Evolutionary conservation across 2,113 vertebrate genomes (phyloP), one percentile per base, ranked within the genome.

Genomic region (Bufo bufo): DNA sequence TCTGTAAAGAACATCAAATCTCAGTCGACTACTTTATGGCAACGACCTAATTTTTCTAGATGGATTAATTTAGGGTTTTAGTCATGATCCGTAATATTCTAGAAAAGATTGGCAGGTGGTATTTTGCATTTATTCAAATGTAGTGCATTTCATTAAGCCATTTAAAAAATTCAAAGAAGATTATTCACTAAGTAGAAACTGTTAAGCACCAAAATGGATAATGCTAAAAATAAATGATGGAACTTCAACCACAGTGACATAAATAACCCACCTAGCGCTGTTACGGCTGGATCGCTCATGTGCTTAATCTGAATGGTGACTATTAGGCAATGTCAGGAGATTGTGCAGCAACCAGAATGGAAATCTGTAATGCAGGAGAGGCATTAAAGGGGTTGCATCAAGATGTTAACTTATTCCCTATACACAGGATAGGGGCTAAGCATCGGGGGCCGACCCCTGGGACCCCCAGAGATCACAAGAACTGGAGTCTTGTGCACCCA

Each of bases 41-140:
- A 84, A 17, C 90, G 88, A 77, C 90, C 91, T 92, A 89, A 84
- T 91, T 93, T 91, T 87, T 19, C 80, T 14, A 90, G 89, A 89
- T 85, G 33, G 77, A 89, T 86, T 92, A 83, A 90, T 92, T 93
- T 89, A 90, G 91, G 90, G 87, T 93, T 93, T 89, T 88, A 83
- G 78, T 90, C 66, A 12, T 11, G 89, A 87, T 90, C 91, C 66
- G 66, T 90, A 83, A 89, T 71, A 72, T 89, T 90, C 63, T 90
- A 91, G 77, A 88, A 89, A 71, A 86, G 79, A 80, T 72, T 91
- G 89, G 65, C 82, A 89, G 87, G 80, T 83, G 85, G 78, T 85
- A 90, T 52, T 75, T 61, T 82, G n/a, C 90, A 91, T 92, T 86
- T 54, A 89, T 19, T 16, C 17, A 7, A 3, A 75, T 50, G 3